These are phyloP conservation scores for Plectropomus leopardus DNA, from an alignment of 2,113 vertebrate genomes.

Conservation along the genomic window DNA sequence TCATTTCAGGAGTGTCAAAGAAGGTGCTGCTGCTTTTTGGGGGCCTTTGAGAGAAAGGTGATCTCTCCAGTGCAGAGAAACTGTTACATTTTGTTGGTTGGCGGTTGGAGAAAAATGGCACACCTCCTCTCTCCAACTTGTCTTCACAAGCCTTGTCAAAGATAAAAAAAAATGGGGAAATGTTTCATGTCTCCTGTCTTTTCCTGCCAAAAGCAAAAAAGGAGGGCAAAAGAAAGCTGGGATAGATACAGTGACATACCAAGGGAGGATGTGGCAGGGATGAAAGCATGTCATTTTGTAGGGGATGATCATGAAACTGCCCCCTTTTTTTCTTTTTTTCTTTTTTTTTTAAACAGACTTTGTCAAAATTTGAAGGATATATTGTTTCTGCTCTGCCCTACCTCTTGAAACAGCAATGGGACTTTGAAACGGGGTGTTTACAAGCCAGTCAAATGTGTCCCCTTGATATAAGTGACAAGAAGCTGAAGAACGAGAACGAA, in stretches of 20 bases:
- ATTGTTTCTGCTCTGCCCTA: slow-evolving; percentile 64
- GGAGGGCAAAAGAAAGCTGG: slow-evolving; percentile 69
- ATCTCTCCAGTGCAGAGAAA: slow-evolving; percentile 67
- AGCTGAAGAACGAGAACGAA: slow-evolving; percentile 43
- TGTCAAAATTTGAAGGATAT: slow-evolving; percentile 74
- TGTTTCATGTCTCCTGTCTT: slow-evolving; percentile 79
- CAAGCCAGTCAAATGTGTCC: slow-evolving; percentile 69
- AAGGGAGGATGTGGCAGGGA: slow-evolving; percentile 75
- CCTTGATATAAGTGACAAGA: slow-evolving; percentile 66
- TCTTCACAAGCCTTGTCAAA: slow-evolving; percentile 77
- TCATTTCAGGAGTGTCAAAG: slow-evolving; percentile 62
- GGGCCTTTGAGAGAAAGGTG: slow-evolving; percentile 74
- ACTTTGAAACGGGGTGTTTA: slow-evolving; percentile 73
- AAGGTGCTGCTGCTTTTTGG: slow-evolving; percentile 55
- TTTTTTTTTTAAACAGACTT: slow-evolving; percentile 55
- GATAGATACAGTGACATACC: slow-evolving; percentile 75
- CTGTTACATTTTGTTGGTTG: slow-evolving; percentile 75
- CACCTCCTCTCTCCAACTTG: slow-evolving; percentile 61
- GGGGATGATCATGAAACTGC: slow-evolving; percentile 77
- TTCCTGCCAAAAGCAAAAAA: slow-evolving; percentile 75
- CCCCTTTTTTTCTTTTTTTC: slow-evolving; percentile 24
- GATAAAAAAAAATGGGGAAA: slow-evolving; percentile 59
- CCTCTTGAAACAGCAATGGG: slow-evolving; percentile 32
- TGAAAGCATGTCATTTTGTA: slow-evolving; percentile 80
- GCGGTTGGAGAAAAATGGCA: slow-evolving; percentile 66